phyloP scores from a whole-genome alignment of 2,797 vertebrate species.

The Myotis vivesi region DNA sequence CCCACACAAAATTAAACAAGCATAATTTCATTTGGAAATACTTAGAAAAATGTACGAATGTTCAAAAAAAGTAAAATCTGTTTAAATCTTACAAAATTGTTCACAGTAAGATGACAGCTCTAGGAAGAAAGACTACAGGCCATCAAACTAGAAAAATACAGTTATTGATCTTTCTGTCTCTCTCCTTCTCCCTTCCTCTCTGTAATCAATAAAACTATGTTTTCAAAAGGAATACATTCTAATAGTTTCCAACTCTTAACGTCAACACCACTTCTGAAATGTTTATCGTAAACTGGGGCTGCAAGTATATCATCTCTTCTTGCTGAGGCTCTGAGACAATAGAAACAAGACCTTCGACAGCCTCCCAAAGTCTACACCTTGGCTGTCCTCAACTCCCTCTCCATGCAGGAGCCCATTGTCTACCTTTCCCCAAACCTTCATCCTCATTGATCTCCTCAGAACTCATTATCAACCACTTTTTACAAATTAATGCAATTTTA shows the following conservation, averaged over 20 bases:
- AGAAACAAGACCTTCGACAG: neutral
- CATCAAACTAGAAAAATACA: neutral
- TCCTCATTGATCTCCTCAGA: neutral
- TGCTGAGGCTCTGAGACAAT: neutral
- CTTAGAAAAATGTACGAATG: slow-evolving; percentile 23
- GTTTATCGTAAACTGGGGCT: neutral
- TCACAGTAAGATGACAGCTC: neutral
- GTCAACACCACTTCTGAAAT: slow-evolving; percentile 4
- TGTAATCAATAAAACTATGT: no score
- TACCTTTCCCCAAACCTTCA: neutral
- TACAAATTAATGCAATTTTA: neutral
- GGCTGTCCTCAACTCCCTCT: neutral
- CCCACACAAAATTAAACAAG: slow-evolving; percentile 50
- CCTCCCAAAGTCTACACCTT: neutral
- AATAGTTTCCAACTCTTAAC: neutral
- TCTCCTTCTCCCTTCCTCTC: no score
- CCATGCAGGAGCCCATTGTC: neutral
- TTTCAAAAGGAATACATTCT: neutral
- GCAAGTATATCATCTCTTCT: neutral
- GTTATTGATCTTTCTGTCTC: neutral
- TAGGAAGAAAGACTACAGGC: neutral
- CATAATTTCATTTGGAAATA: slow-evolving; percentile 45
- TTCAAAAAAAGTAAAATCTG: neutral
- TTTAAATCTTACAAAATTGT: neutral
- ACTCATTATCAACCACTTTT: neutral